Base-by-base conservation (phyloP, 2,113 vertebrate genomes). In the Perca schrenkii region DNA sequence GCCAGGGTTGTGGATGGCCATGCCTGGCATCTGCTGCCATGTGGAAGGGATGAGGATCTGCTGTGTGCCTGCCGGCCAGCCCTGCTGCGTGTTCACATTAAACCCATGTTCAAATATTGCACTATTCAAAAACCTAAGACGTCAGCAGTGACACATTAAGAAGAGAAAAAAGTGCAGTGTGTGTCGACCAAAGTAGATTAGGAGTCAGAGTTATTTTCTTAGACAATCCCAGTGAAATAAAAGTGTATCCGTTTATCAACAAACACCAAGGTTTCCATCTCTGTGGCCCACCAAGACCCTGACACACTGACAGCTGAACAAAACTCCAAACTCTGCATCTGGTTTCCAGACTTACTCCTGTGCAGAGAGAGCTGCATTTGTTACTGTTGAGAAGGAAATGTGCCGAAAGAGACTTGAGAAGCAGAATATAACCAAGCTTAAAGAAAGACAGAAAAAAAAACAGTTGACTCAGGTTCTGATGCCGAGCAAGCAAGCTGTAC, bases 21-120 rank as follows among this genome's bases (percentile, higher is more conserved):
- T 97, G 57, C 97, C 97, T 0, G 97, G 97, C 95, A 99, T 96
- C 93, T 99, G 98, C 93, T 99, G 98, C 98, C 98, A 99, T 14
- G 98, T 95, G 61, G 98, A 99, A 50, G 98, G 98, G 74, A 99
- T 96, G 88, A 99, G 95, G 76, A 99, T 99, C 95, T 99, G 98
- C 86, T 99, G 98, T 56, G 98, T 97, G 70, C 97, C 97, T 46
- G 97, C 96, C 17, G 98, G 98, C 98, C 98, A 99, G 80, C 97
- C 97, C 96, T 99, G 98, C 97, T 99, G 94, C 86, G 95, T 92
- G 91, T 94, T 77, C 16, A 83, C 62, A 79, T 5, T n/a, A 67
- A 15, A 61, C 6, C 54, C 62, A 74, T 2, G 10, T 12, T 34
- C 17, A 61, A 57, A 70, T 70, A 40, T 2, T 62, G 22, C 5